Evolutionary conservation across 2,113 vertebrate species (phyloP), one percentile per base, ranked within the genome.

Genomic region (Morone saxatilis): DNA sequence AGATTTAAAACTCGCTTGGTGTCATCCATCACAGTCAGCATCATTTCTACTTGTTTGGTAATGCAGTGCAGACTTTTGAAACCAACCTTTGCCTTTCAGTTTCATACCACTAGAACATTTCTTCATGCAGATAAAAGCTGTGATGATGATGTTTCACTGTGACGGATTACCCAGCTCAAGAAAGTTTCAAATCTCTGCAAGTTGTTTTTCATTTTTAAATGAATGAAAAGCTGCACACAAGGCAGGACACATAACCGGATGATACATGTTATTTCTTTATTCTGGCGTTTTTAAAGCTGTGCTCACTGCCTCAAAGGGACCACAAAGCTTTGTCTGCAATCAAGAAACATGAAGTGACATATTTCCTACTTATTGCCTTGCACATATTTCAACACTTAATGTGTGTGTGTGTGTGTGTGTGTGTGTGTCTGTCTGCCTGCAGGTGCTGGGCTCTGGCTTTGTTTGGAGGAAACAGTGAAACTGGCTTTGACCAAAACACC

Each of bases 401-500:
- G 51, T 68, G 17, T 12, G 11, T 47, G 3, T 47, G 7, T 59
- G 19, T n/a, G 7, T 70, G 43, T 61, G 14, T 61, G 22, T 60
- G 40, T 72, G 12, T 77, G 69, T 85, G 25, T 25, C 25, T 25
- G 25, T 25, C 25, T 25, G 25, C 25, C 74, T 81, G 45, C 0
- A 99, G 98, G 61, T 99, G 97, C 89, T 99, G 97, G 97, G 98
- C 98, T 45, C 92, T 99, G 91, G 96, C 96, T 73, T 91, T 99
- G 67, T 98, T 96, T 80, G 98, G 98, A 93, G 98, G 98, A 88
- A 99, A 99, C 94, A 97, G 96, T 84, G 98, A 99, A 94, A 97
- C 96, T 1, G 98, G 98, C 43, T 99, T 98, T 93, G 97, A 99
- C 71, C 98, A 99, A 88, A 99, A 99, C 91, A 95, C 96, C 81